Base-by-base conservation (phyloP, 1,140 invertebrate genomes). In the Pachypsylla venusta region DNA sequence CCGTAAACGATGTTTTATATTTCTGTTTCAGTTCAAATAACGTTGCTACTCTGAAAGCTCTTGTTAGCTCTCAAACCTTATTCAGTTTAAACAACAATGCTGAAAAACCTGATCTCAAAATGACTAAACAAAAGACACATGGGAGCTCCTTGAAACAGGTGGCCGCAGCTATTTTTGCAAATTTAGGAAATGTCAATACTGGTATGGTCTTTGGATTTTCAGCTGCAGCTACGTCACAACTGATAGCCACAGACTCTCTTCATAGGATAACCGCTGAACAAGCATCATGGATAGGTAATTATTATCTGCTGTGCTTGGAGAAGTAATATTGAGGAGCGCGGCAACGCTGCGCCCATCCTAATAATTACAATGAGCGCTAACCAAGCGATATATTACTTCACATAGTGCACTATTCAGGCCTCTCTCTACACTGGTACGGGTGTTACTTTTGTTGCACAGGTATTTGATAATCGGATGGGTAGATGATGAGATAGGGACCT, bases 211-310 rank as follows among this genome's bases (percentile, higher is more conserved):
- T 85, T 67, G 83, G 83, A 0, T 87, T 85, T 65, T 83, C 83
- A 0, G 83, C 84, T 1, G 81, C 84, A 16, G 78, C 80, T 1
- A 69, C 84, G 22, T 82, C 83, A 24, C 83, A 85, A 64, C 65
- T 85, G 1, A 69, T 78, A 66, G 70, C 69, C 35, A 56, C 68
- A 4, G 73, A 77, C 57, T 79, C 76, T 25, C 69, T 68, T 22
- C 77, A 85, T 65, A 71, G 68, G 20, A 79, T 85, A 12, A 75
- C 76, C 22, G 69, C 77, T 16, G 70, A 71, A 27, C 74, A 84
- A 68, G 79, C 79, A 56, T 84, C 83, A 63, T 85, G 83, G 83
- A 81, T 85, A 62, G 83, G 84, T 84, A 70, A 76, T n/a, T n/a
- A n/a, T n/a, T n/a, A n/a, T n/a, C n/a, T n/a, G n/a, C n/a, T n/a